phyloP scores from a whole-genome alignment of 30 jellyfish, hydroid and myxozoan species.

The Cassiopea andromeda region DNA sequence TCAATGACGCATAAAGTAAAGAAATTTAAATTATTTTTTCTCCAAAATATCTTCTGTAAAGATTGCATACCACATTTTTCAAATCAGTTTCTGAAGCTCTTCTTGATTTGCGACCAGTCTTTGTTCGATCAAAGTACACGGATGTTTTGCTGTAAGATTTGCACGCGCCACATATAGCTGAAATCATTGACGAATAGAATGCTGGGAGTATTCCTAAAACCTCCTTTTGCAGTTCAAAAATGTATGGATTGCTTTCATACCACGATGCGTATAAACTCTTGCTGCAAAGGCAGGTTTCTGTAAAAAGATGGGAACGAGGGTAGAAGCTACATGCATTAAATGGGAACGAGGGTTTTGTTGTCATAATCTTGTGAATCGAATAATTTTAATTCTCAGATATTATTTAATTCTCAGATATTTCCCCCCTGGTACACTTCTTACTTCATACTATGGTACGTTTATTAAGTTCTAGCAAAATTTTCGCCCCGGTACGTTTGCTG shows the following conservation, averaged over 20 bases:
- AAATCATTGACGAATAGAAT: conserved; percentile 50
- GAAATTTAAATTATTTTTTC: neutral
- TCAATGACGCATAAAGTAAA: too few species aligned
- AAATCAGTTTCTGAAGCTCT: conserved; percentile 40
- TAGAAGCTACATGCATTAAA: neutral
- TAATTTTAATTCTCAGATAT: too few species aligned
- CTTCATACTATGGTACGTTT: too few species aligned
- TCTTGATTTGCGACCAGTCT: conserved; percentile 48
- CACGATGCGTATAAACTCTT: conserved; percentile 62
- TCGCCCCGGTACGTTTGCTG: too few species aligned
- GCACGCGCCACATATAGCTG: conserved; percentile 67
- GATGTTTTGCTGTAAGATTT: conserved; percentile 25
- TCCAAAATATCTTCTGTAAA: too few species aligned
- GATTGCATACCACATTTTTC: conserved; percentile 25
- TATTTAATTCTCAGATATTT: too few species aligned
- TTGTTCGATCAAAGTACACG: conserved; percentile 63
- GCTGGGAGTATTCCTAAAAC: conserved; percentile 65
- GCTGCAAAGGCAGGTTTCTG: conserved; percentile 80
- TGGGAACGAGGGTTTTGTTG: too few species aligned
- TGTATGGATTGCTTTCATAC: conserved; percentile 67
- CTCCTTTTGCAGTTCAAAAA: conserved; percentile 12
- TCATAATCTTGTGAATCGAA: too few species aligned
- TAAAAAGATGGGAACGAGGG: neutral
- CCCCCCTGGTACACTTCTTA: too few species aligned
- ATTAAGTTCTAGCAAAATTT: too few species aligned